phyloP scores from a whole-genome alignment of 2,797 vertebrate genomes.

The Microcaecilia unicolor region DNA sequence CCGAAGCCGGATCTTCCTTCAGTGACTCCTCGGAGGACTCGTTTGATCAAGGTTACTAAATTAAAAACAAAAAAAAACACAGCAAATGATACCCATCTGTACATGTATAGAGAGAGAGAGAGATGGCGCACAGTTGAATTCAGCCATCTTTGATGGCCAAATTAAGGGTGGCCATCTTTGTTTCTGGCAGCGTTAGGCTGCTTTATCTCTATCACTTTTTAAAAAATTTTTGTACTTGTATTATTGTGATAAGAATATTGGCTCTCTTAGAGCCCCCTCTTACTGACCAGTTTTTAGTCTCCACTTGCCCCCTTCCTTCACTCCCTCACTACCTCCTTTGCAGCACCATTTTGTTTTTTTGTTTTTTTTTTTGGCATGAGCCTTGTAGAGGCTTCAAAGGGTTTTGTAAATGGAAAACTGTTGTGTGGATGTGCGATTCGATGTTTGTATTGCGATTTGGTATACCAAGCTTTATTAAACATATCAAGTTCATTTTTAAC shows the following conservation, averaged over 20 bases:
- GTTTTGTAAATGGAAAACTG: constrained; percentile 68
- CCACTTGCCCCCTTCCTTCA: constrained; percentile 45
- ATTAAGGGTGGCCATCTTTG: constrained; percentile 42
- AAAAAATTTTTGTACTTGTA: constrained; percentile 46
- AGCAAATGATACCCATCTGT: constrained; percentile 9
- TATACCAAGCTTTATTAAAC: constrained; percentile 95
- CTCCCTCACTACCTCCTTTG: constrained; percentile 34
- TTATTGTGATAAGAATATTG: constrained; percentile 50
- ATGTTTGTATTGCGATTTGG: constrained; percentile 92
- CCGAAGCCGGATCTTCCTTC: constrained; percentile 70
- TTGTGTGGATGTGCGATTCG: constrained; percentile 79
- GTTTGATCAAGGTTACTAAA: constrained; percentile 98
- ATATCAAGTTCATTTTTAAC: constrained; percentile 84
- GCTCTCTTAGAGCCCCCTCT: constrained; percentile 57
- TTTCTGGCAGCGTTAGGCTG: constrained; percentile 59
- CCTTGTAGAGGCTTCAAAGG: constrained; percentile 58
- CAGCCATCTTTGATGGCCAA: constrained; percentile 31
- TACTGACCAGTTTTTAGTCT: constrained; percentile 32
- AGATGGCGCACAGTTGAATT: constrained; percentile 3
- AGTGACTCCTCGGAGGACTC: constrained; percentile 90
- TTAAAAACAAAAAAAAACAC: constrained; percentile 42
- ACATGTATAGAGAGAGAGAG: constrained; percentile 13
- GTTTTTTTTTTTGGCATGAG: constrained; percentile 59
- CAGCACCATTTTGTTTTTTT: constrained; percentile 46
- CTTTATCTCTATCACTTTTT: constrained; percentile 29